A percentile compares a stretch with the other conserved stretches of the same genome.
These are phyloP conservation scores for Catharus ustulatus DNA, from an alignment of 2,797 vertebrate genomes.

Conservation along the genomic window DNA sequence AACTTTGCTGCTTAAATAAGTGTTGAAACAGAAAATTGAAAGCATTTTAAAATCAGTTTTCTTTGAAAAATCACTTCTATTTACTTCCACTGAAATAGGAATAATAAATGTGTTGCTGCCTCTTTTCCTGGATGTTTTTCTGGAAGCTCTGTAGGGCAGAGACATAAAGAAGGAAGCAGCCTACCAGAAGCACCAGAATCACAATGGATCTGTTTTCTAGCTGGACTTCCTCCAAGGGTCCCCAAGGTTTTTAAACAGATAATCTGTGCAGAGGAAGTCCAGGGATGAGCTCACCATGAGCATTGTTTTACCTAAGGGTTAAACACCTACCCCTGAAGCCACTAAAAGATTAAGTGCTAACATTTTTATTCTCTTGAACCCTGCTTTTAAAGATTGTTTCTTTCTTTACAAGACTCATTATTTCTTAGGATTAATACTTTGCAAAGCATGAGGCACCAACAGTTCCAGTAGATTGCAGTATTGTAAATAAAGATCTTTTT, in stretches of 20 bases:
- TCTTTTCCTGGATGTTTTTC: conserved; percentile 15
- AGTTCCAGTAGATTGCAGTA: background rate
- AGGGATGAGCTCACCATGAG: conserved; percentile 50
- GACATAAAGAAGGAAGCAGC: conserved; percentile 17
- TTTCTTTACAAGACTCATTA: background rate
- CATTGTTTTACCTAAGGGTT: conserved; percentile 34
- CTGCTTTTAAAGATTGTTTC: background rate
- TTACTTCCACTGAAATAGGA: background rate
- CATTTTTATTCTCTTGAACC: background rate
- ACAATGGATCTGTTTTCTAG: conserved; percentile 46
- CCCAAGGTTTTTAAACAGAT: conserved; percentile 56
- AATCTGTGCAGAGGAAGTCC: conserved; percentile 48
- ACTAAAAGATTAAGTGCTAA: background rate
- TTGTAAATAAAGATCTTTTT: background rate
- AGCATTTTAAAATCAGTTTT: background rate
- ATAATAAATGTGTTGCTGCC: background rate
- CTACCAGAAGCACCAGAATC: conserved; percentile 5
- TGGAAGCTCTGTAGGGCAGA: background rate
- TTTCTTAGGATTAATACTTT: background rate
- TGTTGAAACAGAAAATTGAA: background rate
- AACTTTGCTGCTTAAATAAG: background rate
- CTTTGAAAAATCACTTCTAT: background rate
- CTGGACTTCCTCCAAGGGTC: conserved; percentile 60
- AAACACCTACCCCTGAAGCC: conserved; percentile 24
- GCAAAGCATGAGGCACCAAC: background rate